These are phyloP conservation scores for Saccostrea cuccullata DNA, from an alignment of 1,140 invertebrate genomes.

Conservation along the genomic window DNA sequence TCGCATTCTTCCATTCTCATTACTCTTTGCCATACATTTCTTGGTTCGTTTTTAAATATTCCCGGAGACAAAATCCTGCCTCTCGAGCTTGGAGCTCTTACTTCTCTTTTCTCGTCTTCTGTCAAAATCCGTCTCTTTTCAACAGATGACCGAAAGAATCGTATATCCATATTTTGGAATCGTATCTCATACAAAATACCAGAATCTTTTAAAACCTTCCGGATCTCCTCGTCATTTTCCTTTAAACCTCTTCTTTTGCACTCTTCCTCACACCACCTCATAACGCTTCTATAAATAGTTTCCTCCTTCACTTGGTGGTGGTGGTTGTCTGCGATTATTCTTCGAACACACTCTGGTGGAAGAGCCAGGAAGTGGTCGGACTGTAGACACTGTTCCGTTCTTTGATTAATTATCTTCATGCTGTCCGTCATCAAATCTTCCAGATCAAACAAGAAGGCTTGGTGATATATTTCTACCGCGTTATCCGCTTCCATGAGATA, in stretches of 20 bases:
- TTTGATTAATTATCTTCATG: slow-evolving; percentile 6
- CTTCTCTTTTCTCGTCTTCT: not conserved
- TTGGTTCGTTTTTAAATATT: not conserved
- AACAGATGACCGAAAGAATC: not conserved
- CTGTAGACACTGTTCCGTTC: slow-evolving; percentile 3
- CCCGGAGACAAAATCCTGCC: not conserved
- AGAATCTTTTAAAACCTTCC: not conserved
- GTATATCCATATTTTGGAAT: not conserved
- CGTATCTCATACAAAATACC: slow-evolving; percentile 22
- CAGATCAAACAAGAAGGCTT: slow-evolving; percentile 30
- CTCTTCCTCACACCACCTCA: slow-evolving; percentile 32
- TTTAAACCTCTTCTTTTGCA: slow-evolving; percentile 19
- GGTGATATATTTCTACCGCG: not conserved
- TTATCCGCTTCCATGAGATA: not conserved
- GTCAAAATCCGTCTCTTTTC: slow-evolving; percentile 4
- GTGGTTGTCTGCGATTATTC: slow-evolving; percentile 6
- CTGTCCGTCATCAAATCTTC: not conserved
- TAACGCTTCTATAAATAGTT: not conserved
- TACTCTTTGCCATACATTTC: not conserved
- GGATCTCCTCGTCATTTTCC: not conserved
- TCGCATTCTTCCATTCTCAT: not conserved
- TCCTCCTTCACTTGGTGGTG: slow-evolving; percentile 19
- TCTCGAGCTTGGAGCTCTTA: not conserved
- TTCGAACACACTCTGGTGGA: slow-evolving; percentile 1
- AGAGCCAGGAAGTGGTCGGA: not conserved